These are phyloP conservation scores for Amorpha juglandis DNA, from an alignment of 2,888 invertebrate species.

Conservation along the genomic window DNA sequence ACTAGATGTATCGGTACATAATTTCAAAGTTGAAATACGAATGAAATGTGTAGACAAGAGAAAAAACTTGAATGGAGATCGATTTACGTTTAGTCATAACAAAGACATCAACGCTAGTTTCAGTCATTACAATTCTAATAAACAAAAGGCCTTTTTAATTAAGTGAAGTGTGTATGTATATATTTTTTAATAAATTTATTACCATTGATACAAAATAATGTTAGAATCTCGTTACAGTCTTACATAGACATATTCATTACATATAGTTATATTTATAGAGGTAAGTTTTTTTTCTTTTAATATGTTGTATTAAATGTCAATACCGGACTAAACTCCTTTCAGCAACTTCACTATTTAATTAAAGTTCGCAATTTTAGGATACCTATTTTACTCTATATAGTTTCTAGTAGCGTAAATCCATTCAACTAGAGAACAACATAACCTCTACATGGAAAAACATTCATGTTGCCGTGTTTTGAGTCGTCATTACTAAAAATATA, in stretches of 20 bases:
- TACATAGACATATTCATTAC: too few species aligned
- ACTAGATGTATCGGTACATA: not conserved
- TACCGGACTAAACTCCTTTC: too few species aligned
- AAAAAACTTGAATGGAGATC: slow-evolving; percentile 1
- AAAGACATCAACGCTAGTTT: slow-evolving; percentile 45
- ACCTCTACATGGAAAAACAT: slow-evolving; percentile 37
- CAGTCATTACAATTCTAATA: not conserved
- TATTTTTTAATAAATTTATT: too few species aligned
- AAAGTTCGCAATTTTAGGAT: not conserved
- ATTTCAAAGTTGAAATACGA: not conserved
- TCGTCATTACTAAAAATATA: slow-evolving; percentile 35
- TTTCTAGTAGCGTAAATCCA: not conserved
- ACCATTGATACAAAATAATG: too few species aligned
- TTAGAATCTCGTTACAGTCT: too few species aligned
- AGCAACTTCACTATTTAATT: not conserved
- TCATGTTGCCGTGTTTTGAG: not conserved
- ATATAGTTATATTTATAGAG: too few species aligned
- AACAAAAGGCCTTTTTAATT: not conserved
- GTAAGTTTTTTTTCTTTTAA: too few species aligned
- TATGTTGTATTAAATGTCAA: not conserved
- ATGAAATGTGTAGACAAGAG: not conserved
- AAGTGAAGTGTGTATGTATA: not conserved
- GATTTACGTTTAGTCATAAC: slow-evolving; percentile 34
- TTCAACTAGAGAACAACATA: slow-evolving; percentile 21
- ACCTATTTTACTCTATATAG: not conserved